Evolutionary conservation across 2,888 invertebrate genomes (phyloP).

Genomic region (Argyresthia goedartella): DNA sequence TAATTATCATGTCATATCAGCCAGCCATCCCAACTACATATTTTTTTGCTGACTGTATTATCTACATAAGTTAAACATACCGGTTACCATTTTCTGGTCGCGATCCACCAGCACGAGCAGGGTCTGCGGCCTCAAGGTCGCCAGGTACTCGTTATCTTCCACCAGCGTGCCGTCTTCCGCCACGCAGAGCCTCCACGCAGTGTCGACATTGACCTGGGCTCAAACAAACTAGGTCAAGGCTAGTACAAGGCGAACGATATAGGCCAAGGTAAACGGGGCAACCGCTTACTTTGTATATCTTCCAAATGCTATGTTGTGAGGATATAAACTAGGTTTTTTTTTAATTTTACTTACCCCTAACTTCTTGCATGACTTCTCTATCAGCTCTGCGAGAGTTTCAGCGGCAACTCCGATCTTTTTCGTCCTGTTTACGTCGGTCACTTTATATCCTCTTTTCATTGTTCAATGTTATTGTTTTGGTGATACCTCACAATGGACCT

Average conservation of each 20-base stretch:
- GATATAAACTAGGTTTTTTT: background rate
- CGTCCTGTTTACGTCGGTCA: conserved; percentile 76
- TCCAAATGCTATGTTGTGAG: background rate
- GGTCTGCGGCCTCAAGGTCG: conserved; percentile 80
- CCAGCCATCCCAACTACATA: no score
- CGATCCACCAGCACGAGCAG: conserved; percentile 73
- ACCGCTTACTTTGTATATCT: conserved; percentile 18
- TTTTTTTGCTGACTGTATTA: no score
- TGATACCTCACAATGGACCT: background rate
- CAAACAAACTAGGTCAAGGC: conserved; percentile 40
- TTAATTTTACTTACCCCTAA: conserved; percentile 61
- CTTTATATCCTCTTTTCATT: conserved; percentile 78
- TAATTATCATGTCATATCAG: no score
- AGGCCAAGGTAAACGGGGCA: conserved; percentile 42
- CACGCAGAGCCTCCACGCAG: conserved; percentile 64
- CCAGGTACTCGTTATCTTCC: conserved; percentile 82
- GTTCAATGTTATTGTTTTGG: conserved; percentile 13
- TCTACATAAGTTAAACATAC: conserved; percentile 39
- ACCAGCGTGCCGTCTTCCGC: conserved; percentile 79
- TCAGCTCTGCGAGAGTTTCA: conserved; percentile 74
- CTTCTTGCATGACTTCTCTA: conserved; percentile 77
- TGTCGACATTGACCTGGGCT: conserved; percentile 62
- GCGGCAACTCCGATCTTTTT: conserved; percentile 81
- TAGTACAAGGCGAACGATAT: conserved; percentile 18
- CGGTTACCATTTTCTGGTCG: conserved; percentile 70